A percentile compares a stretch with the other conserved stretches of the same genome.
These are phyloP conservation scores for Lottia gigantea DNA, from an alignment of 2,888 invertebrate genomes.

Conservation along the genomic window DNA sequence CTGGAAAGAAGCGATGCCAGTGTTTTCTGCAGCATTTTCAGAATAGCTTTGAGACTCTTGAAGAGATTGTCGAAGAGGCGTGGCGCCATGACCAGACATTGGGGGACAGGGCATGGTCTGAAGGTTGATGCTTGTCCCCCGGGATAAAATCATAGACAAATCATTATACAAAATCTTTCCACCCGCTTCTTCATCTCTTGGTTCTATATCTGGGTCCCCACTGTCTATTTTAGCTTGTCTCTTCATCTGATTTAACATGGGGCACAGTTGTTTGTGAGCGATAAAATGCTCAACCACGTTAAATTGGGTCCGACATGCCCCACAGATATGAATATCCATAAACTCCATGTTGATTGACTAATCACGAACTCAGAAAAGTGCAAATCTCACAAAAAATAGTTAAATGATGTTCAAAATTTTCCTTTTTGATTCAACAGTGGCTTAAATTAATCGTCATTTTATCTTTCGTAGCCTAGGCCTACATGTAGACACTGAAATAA, in stretches of 20 bases:
- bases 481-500: no score
- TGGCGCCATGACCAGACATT: no score
- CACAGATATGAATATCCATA: conserved; percentile 59
- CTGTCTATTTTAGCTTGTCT: background rate
- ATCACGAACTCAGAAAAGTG: no score
- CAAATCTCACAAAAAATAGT: no score
- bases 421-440: no score
- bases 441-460: no score
- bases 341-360: conserved; percentile 12
- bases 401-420: no score
- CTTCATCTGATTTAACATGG: conserved; percentile 10
- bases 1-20: no score
- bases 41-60: no score
- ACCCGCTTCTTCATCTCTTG: background rate
- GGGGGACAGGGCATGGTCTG: background rate
- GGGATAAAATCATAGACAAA: background rate
- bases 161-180: background rate
- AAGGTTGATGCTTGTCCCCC: background rate
- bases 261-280: conserved; percentile 52
- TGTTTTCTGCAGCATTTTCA: no score
- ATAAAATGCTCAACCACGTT: conserved; percentile 49
- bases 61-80: no score
- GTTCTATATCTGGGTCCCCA: background rate
- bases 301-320: conserved; percentile 52
- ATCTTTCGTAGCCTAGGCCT: no score